These are phyloP conservation scores for Loris lydekkerianus DNA, from an alignment of 2,797 vertebrate species.

Conservation along the genomic window DNA sequence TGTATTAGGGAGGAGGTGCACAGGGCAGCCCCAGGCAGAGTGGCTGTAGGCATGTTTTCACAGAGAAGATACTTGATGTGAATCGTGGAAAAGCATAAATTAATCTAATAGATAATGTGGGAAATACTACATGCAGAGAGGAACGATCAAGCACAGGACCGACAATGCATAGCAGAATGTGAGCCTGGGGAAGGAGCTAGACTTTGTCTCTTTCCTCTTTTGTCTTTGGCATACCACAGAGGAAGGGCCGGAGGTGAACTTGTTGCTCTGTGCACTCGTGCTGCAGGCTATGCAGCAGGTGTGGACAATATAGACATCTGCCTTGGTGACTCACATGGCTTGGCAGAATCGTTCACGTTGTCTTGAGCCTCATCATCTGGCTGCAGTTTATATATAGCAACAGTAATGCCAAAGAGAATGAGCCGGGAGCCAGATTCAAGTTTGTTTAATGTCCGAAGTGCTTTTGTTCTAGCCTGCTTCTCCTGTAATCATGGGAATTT, in stretches of 20 bases:
- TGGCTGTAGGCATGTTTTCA: neutral
- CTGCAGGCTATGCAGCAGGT: neutral
- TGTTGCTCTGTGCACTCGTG: neutral
- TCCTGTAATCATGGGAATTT: constrained; percentile 44
- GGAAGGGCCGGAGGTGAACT: neutral
- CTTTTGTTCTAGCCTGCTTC: constrained; percentile 44
- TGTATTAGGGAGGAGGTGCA: neutral
- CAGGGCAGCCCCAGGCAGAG: neutral
- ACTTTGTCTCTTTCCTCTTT: neutral
- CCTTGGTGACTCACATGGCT: neutral
- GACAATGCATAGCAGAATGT: neutral
- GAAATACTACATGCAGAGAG: neutral
- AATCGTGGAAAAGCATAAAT: constrained; percentile 6
- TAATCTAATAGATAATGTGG: neutral
- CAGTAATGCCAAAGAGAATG: constrained; percentile 1
- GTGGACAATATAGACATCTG: neutral
- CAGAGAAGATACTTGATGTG: neutral
- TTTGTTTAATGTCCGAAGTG: neutral
- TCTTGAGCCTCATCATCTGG: constrained; percentile 15
- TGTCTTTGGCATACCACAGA: neutral
- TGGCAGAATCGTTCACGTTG: neutral
- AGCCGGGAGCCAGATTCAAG: constrained; percentile 40
- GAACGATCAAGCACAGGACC: neutral
- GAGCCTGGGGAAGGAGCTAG: neutral
- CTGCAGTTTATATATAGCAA: neutral